Evolutionary conservation across 2,797 vertebrate species (phyloP), one percentile per base, ranked within the genome.

Genomic region (Eremophila alpestris): DNA sequence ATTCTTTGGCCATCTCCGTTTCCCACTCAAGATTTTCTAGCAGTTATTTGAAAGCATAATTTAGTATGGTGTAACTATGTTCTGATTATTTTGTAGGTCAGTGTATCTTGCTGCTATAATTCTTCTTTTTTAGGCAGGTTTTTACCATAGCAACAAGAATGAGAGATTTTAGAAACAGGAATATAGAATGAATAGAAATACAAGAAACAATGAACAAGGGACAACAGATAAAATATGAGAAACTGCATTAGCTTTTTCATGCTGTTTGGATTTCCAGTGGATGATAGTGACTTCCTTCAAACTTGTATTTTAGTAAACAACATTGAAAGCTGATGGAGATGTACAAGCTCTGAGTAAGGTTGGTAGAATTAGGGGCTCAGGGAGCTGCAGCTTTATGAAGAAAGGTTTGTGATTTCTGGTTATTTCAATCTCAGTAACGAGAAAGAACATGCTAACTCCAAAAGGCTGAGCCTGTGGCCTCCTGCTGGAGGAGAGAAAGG

Each of bases 61-160:
- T 89, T 65, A 81, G 45, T 52, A 75, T 0, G 8, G 45, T 90
- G 29, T n/a, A 92, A 82, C 80, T 64, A 58, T 14, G n/a, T 91
- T 93, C 70, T 64, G 60, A 84, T 46, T 84, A 94, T 91, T 94
- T 86, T 94, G 64, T 82, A 95, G 93, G 93, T 91, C 93, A 94
- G 77, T 94, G 74, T 89, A 94, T 79, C 80, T 84, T 52, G 34
- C 87, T 90, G 74, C 68, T 90, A 20, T 76, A 93, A 82, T 79
- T 94, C 70, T 62, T 87, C 46, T n/a, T 83, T 91, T 94, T 91
- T 74, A 84, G 56, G 49, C 38, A 70, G 34, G 56, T 54, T 94
- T 96, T 94, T 87, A 88, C 95, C 96, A 96, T 94, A 97, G 95
- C 81, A 96, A 96, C 96, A 93, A 58, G 46, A 87, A 79, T 29